phyloP scores from a whole-genome alignment of 2,113 vertebrate species.

The Hucho hucho region DNA sequence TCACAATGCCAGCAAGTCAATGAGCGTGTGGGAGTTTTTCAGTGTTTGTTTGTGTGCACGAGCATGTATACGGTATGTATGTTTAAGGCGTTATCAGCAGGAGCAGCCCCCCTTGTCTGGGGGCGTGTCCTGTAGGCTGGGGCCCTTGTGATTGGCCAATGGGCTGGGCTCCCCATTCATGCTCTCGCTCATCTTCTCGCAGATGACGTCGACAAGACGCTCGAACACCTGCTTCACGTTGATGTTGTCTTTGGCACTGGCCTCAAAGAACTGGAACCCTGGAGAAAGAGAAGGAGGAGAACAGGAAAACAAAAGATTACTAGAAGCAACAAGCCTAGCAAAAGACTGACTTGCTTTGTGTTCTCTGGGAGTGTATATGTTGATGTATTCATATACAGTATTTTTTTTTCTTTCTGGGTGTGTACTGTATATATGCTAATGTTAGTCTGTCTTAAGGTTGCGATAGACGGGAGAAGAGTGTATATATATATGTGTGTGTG shows the following conservation, averaged over 20 bases:
- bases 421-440: constrained; percentile 56
- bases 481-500: too few species aligned
- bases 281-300: not conserved
- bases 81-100: constrained; percentile 68
- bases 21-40: not conserved
- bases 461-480: not conserved
- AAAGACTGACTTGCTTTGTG: too few species aligned
- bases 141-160: constrained; percentile 62
- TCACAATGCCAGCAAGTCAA: constrained; percentile 28
- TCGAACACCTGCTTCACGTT: constrained; percentile 92
- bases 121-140: constrained; percentile 65
- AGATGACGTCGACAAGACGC: constrained; percentile 85
- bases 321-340: too few species aligned
- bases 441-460: constrained; percentile 56
- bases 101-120: constrained; percentile 70
- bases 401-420: not conserved
- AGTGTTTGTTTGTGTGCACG: not conserved
- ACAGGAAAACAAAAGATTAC: too few species aligned
- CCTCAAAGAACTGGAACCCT: constrained; percentile 90
- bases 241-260: constrained; percentile 88
- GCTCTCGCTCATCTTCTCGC: constrained; percentile 86
- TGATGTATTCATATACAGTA: too few species aligned
- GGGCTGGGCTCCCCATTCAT: constrained; percentile 68
- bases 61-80: not conserved
- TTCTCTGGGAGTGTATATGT: too few species aligned